These are phyloP conservation scores for Piprites chloris DNA, from an alignment of 2,113 vertebrate species.

Conservation along the genomic window DNA sequence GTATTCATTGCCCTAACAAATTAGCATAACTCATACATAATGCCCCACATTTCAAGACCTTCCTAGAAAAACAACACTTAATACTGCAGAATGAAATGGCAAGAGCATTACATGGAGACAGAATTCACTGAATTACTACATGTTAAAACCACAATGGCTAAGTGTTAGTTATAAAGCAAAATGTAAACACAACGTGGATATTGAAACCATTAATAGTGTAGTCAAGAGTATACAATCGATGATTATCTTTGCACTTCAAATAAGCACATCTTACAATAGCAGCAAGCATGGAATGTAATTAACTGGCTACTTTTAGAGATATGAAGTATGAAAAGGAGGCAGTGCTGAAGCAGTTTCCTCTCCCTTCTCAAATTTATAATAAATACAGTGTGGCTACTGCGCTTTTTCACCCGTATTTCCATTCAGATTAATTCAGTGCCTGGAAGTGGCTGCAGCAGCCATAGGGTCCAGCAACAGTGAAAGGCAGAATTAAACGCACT, in stretches of 20 bases:
- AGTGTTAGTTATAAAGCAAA: conserved; percentile 74
- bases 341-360: conserved; percentile 48
- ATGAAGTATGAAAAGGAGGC: conserved; percentile 62
- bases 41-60: conserved; percentile 92
- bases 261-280: conserved; percentile 71
- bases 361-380: conserved; percentile 33
- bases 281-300: conserved; percentile 74
- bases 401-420: background rate
- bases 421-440: background rate
- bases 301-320: conserved; percentile 71
- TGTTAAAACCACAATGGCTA: conserved; percentile 78
- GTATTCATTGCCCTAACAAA: conserved; percentile 99
- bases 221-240: conserved; percentile 72
- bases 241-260: conserved; percentile 78
- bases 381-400: conserved; percentile 29
- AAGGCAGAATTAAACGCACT: background rate
- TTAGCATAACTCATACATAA: conserved; percentile 99
- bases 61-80: conserved; percentile 80
- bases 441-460: background rate
- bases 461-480: background rate
- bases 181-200: conserved; percentile 73
- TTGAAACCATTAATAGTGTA: conserved; percentile 73
- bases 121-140: conserved; percentile 74
- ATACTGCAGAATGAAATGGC: conserved; percentile 74
- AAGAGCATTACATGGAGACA: conserved; percentile 72